Percentiles rank a stretch among this genome's conserved stretches.
Evolutionary conservation across 2,888 invertebrate species (phyloP).

Genomic region (Megaustenia siamemsis): DNA sequence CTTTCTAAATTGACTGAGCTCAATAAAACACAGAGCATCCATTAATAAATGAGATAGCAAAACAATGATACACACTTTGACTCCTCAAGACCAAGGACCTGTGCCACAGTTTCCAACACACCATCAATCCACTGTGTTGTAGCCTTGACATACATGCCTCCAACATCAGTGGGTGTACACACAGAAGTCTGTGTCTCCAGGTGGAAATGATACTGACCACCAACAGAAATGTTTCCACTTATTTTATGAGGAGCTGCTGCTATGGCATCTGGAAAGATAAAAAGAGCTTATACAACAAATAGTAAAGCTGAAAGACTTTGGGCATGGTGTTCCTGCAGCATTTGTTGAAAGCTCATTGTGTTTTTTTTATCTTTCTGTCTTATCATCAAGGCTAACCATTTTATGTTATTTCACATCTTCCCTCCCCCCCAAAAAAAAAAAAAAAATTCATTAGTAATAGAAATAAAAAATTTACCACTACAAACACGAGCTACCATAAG

Average conservation of each 20-base stretch:
- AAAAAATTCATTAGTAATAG: too few relatives aligned
- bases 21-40: neutral
- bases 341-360: too few relatives aligned
- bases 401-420: too few relatives aligned
- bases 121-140: constrained; percentile 75
- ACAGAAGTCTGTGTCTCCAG: constrained; percentile 83
- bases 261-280: constrained; percentile 52
- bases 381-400: too few relatives aligned
- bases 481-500: too few relatives aligned
- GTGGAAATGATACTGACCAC: constrained; percentile 84
- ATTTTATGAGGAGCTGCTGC: constrained; percentile 46
- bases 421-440: too few relatives aligned
- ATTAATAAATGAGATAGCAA: neutral
- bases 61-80: constrained; percentile 83
- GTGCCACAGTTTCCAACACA: constrained; percentile 68
- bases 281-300: neutral
- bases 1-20: too few relatives aligned
- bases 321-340: too few relatives aligned
- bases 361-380: too few relatives aligned
- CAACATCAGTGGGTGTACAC: constrained; percentile 84
- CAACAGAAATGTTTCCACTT: constrained; percentile 54
- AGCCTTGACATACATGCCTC: constrained; percentile 83
- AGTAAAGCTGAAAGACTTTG: too few relatives aligned
- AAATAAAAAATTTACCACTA: too few relatives aligned
- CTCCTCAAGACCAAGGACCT: constrained; percentile 69